These are phyloP conservation scores for Anolis sagrei DNA, from an alignment of 2,113 vertebrate species.

Conservation along the genomic window DNA sequence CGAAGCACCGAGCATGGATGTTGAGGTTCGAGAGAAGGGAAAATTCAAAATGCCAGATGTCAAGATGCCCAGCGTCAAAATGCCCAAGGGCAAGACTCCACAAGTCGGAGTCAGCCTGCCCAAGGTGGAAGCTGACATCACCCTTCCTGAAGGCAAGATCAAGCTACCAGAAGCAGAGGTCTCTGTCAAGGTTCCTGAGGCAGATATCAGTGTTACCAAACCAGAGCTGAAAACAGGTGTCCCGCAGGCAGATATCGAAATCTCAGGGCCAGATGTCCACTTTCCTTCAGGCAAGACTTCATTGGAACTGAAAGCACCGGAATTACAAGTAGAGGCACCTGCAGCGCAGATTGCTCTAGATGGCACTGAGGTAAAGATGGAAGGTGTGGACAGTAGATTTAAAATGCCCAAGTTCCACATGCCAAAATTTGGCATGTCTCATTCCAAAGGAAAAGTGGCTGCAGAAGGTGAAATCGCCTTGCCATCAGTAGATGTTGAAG, in stretches of 20 bases:
- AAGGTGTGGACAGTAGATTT: background rate
- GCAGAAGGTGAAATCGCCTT: fast-evolving
- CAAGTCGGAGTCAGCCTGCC: constrained; percentile 29
- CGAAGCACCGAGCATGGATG: constrained; percentile 6
- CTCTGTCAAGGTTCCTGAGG: fast-evolving
- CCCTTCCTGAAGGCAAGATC: background rate
- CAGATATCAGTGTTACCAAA: background rate
- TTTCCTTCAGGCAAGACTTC: background rate
- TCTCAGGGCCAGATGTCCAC: background rate
- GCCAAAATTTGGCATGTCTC: background rate
- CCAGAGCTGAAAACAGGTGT: background rate
- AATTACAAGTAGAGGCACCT: constrained; percentile 11
- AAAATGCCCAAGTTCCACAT: constrained; percentile 27
- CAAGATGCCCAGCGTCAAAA: constrained; percentile 29
- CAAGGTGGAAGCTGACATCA: background rate
- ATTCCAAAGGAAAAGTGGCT: fast-evolving
- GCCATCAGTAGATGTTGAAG: background rate
- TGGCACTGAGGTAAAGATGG: background rate
- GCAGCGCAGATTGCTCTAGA: constrained; percentile 14
- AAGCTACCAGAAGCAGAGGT: background rate
- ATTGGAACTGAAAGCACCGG: background rate
- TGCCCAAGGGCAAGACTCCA: constrained; percentile 30
- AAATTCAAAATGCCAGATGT: constrained; percentile 42
- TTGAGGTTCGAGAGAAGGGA: constrained; percentile 27
- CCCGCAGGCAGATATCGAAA: background rate